Evolutionary conservation across 1,140 invertebrate genomes (phyloP).

Genomic region (Leucophenga varia): DNA sequence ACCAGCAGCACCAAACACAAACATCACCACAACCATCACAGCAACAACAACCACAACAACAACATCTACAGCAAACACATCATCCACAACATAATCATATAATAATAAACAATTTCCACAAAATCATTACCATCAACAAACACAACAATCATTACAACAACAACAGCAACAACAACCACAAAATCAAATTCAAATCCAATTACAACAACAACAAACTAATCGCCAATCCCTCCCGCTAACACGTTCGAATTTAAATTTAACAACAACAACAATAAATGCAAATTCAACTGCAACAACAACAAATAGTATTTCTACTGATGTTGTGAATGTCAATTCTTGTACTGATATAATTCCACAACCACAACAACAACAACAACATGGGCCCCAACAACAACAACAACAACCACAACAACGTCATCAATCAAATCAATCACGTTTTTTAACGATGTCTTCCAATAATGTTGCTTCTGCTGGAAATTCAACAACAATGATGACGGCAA

Average conservation of each 20-base stretch:
- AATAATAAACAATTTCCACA: too few species aligned
- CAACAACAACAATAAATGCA: conserved; percentile 51
- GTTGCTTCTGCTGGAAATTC: conserved; percentile 22
- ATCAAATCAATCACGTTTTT: conserved; percentile 6
- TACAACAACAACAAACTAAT: conserved; percentile 49
- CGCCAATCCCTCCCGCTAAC: conserved; percentile 56
- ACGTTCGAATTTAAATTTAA: conserved; percentile 53
- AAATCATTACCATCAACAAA: conserved; percentile 18
- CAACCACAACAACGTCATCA: conserved; percentile 13
- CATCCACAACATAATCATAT: conserved; percentile 12
- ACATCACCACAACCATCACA: conserved; percentile 12
- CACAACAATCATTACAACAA: conserved; percentile 22
- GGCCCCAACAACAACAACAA: conserved; percentile 7
- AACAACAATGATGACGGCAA: not conserved
- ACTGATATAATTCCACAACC: conserved; percentile 52
- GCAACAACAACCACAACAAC: conserved; percentile 2
- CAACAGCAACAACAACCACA: conserved; percentile 22
- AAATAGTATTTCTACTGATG: conserved; percentile 49
- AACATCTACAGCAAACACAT: conserved; percentile 9
- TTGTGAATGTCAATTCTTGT: conserved; percentile 57
- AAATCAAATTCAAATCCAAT: conserved; percentile 1
- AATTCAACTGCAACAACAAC: conserved; percentile 51
- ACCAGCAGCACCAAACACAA: conserved; percentile 20
- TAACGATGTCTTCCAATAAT: conserved; percentile 24
- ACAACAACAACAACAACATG: conserved; percentile 20